Evolutionary conservation across 2,113 vertebrate genomes (phyloP), one percentile per base, ranked within the genome.

Genomic region (Hydropotes inermis): DNA sequence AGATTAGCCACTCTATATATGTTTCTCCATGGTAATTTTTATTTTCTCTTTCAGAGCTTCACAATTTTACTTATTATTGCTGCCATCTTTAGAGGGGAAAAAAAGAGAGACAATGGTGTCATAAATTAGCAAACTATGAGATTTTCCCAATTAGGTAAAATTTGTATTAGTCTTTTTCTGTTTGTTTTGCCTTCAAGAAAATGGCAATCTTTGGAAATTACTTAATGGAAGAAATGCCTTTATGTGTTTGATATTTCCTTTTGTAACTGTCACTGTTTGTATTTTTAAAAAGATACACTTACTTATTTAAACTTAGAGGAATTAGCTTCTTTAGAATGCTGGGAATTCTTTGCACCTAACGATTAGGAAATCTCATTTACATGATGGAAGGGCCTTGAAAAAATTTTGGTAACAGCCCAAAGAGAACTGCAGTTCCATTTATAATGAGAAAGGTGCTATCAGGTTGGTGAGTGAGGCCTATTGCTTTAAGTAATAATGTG

Each of bases 331-430:
- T 95, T 61, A 92, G 79, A 88, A 96, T 96, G 93, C 58, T 90
- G 54, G 70, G 61, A 96, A 97, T 89, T 97, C 89, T 61, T 95
- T 84, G 64, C n/a, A 45, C 33, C 89, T 92, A 95, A 96, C 83
- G 23, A 97, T 98, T 96, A 94, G 67, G 54, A 95, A 97, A 97
- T 91, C 91, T 97, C 97, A 87, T 97, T 96, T 95, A 70, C 52
- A 91, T 96, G 94, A 96, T 94, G 87, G 89, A 97, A 97, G 76
- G 88, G 82, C 50, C 57, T 97, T 87, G 88, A 57, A 89, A 96
- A 64, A 94, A 11, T 88, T 94, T 93, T 91, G 96, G 58, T 97
- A 82, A 90, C 58, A 78, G 45, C 74, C 81, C 94, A 86, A 97
- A 94, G 76, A 96, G n/a, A 94, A 84, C 76, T 57, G 50, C 45